A percentile compares a stretch with the other conserved stretches of the same genome.
phyloP scores from a whole-genome alignment of 2,797 vertebrate species.

The Eremophila alpestris region DNA sequence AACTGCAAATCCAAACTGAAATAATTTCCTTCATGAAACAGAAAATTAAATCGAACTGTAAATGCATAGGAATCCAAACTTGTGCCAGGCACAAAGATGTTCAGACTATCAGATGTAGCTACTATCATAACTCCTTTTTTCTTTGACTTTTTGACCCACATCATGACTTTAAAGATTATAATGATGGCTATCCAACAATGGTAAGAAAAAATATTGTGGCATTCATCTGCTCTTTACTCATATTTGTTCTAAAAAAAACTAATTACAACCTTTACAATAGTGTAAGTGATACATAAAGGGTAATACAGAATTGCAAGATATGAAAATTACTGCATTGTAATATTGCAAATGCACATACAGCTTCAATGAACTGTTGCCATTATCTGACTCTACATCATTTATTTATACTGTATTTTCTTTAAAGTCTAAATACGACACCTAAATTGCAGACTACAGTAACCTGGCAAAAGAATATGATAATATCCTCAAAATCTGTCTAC shows the following conservation, averaged over 20 bases:
- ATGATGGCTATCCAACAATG: not conserved
- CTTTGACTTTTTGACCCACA: not conserved
- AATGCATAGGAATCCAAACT: not conserved
- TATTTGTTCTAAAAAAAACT: not conserved
- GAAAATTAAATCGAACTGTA: rapidly evolving
- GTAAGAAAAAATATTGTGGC: not conserved
- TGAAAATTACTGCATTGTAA: not conserved
- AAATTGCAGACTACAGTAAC: not conserved
- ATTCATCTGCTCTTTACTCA: not conserved
- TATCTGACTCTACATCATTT: not conserved
- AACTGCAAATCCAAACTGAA: not conserved
- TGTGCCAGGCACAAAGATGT: not conserved
- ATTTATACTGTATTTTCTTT: not conserved
- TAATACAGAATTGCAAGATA: not conserved
- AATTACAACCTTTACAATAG: not conserved
- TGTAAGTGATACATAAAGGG: not conserved
- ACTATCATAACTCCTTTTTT: not conserved
- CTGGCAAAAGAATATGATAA: not conserved
- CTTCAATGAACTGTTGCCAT: not conserved
- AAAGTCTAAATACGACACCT: not conserved
- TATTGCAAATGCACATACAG: not conserved
- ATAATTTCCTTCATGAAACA: not conserved
- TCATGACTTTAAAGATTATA: not conserved
- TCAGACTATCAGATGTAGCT: not conserved
- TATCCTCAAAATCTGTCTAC: not conserved